phyloP scores from a whole-genome alignment of 2,113 vertebrate genomes.

The Actinemys pallida region DNA sequence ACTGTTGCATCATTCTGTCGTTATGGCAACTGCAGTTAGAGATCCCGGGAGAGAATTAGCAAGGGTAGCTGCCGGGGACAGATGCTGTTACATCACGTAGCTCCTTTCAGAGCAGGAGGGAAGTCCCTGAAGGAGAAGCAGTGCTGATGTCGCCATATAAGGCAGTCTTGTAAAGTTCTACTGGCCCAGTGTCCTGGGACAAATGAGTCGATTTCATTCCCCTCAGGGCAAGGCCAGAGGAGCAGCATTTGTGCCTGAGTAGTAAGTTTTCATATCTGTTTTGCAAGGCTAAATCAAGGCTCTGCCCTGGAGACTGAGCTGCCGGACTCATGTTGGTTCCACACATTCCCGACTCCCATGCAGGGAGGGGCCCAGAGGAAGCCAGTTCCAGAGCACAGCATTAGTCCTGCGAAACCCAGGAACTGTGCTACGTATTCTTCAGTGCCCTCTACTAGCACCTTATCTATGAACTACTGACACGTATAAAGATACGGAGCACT shows the following conservation, averaged over 20 bases:
- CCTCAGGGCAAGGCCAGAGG: fast-evolving
- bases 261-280: neutral
- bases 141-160: neutral
- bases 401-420: neutral
- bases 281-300: fast-evolving
- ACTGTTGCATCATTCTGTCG: slow-evolving; percentile 31
- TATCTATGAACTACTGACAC: neutral
- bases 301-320: fast-evolving
- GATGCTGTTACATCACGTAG: neutral
- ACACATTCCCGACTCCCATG: neutral
- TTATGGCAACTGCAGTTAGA: slow-evolving; percentile 41
- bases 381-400: neutral
- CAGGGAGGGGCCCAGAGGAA: neutral
- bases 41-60: slow-evolving; percentile 21
- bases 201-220: neutral
- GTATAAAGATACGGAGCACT: neutral
- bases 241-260: fast-evolving
- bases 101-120: neutral
- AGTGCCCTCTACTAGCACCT: neutral
- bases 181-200: fast-evolving
- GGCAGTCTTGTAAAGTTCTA: neutral
- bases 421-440: neutral
- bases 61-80: neutral
- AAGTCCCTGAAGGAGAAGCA: neutral
- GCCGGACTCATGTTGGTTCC: neutral